Conservation (phyloP, 2,113 vertebrate genomes). For the Felis chaus region DNA sequence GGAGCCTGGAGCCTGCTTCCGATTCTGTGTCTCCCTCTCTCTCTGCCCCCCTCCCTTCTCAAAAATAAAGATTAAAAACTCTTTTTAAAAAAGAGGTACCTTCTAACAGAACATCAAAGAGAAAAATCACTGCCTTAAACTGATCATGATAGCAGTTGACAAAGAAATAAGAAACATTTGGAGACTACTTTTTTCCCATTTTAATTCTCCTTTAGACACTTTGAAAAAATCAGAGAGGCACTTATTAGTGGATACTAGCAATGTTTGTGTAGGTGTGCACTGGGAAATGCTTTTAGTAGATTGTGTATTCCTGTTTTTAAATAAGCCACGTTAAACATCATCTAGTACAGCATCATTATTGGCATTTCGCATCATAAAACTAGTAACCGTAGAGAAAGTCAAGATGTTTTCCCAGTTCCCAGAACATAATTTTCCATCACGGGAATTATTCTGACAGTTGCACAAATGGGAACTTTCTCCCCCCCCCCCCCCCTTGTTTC, state of each 20-base stretch:
- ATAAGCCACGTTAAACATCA: not conserved
- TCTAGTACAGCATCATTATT: not conserved
- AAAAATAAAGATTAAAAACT: too few species aligned
- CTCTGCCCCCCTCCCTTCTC: too few species aligned
- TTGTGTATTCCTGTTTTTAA: not conserved
- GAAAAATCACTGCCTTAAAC: not conserved
- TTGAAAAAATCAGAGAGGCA: not conserved
- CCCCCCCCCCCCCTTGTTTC: not conserved
- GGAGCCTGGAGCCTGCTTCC: too few species aligned
- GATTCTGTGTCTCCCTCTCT: too few species aligned
- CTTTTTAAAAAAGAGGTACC: not conserved
- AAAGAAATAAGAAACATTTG: not conserved
- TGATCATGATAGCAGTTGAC: not conserved
- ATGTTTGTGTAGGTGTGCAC: not conserved
- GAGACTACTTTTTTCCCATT: not conserved
- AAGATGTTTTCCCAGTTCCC: slow-evolving; percentile 6
- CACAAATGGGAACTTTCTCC: not conserved
- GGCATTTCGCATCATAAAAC: not conserved
- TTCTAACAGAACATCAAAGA: not conserved
- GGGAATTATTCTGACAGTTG: slow-evolving; percentile 18
- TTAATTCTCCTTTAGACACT: slow-evolving; percentile 9
- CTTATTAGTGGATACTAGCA: not conserved
- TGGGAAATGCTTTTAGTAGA: not conserved
- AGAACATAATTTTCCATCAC: slow-evolving; percentile 19
- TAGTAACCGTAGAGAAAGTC: not conserved